Evolutionary conservation across 2,797 vertebrate genomes (phyloP), one percentile per base, ranked within the genome.

Genomic region (Coregonus ussuriensis): DNA sequence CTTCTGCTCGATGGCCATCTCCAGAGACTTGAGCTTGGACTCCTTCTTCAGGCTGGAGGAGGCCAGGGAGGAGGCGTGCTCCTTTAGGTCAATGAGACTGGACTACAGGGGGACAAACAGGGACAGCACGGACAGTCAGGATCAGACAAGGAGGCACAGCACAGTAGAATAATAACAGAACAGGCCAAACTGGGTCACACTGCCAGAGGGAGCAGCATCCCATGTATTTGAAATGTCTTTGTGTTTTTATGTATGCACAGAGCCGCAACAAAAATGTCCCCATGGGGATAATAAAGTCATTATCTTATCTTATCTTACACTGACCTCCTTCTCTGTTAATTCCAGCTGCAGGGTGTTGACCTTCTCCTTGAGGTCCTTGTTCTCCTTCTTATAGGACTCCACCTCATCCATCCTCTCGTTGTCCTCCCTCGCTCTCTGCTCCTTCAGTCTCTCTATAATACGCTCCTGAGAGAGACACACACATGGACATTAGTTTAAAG

Each of bases 1-100:
- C 94, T 99, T 99, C 94, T 99, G 98, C 90, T 99, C 98, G 41
- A 99, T 99, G 88, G 97, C 97, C 81, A 99, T 98, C 95, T 99
- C 98, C 91, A 99, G 94, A 81, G 97, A 95, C 89, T 99, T 99
- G 92, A 99, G 95, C 91, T 99, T 99, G 86, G 98, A 99, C 89
- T 99, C 98, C 89, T 96, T 98, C 93, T 99, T 99, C 83, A 99
- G 95, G 79, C 97, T 96, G 51, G 97, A 96, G 25, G 98, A 99
- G 67, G 98, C 98, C 92, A 99, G 89, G 41, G 98, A 97, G 31
- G 98, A 98, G 68, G 98, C 98, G 66, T 99, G 98, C 87, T 99
- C 98, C 92, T 99, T 99, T 90, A 99, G 91, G 92, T 99, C 98
- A 87, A 99, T 98, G 93, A 99, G 95, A 92, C 93, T 98, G 87